Evolutionary conservation across 2,888 invertebrate genomes (phyloP).

Genomic region (Artemia sp.): DNA sequence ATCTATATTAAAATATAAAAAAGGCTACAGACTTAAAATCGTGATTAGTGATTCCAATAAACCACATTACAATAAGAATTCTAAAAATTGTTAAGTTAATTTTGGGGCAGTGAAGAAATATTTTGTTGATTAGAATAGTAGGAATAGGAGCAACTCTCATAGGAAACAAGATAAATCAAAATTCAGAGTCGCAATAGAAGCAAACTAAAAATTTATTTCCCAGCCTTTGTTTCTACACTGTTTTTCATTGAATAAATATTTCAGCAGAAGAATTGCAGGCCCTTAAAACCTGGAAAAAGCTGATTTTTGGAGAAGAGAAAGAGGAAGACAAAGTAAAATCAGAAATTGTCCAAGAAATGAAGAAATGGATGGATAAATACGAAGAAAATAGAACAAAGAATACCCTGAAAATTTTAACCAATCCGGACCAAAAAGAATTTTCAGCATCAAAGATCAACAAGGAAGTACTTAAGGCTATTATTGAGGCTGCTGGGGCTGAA

Average conservation of each 20-base stretch:
- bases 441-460: neutral
- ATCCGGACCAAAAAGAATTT: neutral
- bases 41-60: too few species aligned
- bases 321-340: conserved; percentile 21
- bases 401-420: neutral
- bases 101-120: too few species aligned
- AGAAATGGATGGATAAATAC: conserved; percentile 16
- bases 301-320: conserved; percentile 21
- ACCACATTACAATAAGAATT: too few species aligned
- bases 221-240: too few species aligned
- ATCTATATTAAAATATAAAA: too few species aligned
- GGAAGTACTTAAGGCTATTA: neutral
- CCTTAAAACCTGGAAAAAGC: neutral
- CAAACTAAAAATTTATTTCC: too few species aligned
- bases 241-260: neutral
- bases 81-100: too few species aligned
- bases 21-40: too few species aligned
- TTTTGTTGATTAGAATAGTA: too few species aligned
- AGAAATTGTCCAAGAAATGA: conserved; percentile 11
- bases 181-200: too few species aligned
- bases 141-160: too few species aligned
- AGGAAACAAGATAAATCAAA: too few species aligned
- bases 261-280: neutral
- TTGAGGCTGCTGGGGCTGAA: conserved; percentile 8
- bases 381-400: conserved; percentile 5